These are phyloP conservation scores for Helicolenus hilgendorfi DNA, from an alignment of 2,797 vertebrate genomes.

Conservation along the genomic window DNA sequence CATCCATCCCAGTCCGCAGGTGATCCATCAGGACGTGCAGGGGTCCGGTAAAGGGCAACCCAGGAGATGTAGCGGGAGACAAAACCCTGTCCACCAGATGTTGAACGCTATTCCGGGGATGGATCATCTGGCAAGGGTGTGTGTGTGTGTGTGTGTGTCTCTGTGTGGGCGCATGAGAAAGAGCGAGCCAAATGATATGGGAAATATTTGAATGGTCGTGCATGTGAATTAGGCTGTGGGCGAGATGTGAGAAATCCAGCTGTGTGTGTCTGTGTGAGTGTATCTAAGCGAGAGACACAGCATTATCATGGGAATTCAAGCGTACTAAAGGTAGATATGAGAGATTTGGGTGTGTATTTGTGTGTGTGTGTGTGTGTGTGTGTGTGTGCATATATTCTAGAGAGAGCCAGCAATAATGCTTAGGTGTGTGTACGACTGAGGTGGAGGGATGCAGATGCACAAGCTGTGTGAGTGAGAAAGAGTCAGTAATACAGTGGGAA, in stretches of 20 bases:
- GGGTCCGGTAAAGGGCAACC: constrained; percentile 77
- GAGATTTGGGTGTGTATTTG: constrained; percentile 17
- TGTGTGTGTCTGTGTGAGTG: constrained; percentile 41
- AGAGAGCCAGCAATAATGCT: constrained; percentile 13
- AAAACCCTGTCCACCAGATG: constrained; percentile 72
- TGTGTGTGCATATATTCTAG: neutral
- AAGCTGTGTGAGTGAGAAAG: constrained; percentile 15
- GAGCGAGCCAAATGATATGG: constrained; percentile 38
- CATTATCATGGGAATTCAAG: constrained; percentile 63
- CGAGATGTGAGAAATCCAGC: constrained; percentile 61
- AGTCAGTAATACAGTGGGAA: constrained; percentile 11
- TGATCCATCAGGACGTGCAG: constrained; percentile 82
- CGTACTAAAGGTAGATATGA: constrained; percentile 46
- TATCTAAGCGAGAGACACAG: constrained; percentile 49
- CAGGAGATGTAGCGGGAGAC: constrained; percentile 71
- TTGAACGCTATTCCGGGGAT: constrained; percentile 66
- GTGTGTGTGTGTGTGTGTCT: constrained; percentile 9
- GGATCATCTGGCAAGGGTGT: constrained; percentile 57
- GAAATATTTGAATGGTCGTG: constrained; percentile 59
- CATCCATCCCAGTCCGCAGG: constrained; percentile 70
- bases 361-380: neutral
- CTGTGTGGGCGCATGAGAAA: constrained; percentile 30
- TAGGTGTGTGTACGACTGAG: neutral
- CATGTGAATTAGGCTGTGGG: constrained; percentile 66
- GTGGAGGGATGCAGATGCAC: constrained; percentile 2